Evolutionary conservation across 2,797 vertebrate species (phyloP).

Genomic region (Bucorvus abyssinicus): DNA sequence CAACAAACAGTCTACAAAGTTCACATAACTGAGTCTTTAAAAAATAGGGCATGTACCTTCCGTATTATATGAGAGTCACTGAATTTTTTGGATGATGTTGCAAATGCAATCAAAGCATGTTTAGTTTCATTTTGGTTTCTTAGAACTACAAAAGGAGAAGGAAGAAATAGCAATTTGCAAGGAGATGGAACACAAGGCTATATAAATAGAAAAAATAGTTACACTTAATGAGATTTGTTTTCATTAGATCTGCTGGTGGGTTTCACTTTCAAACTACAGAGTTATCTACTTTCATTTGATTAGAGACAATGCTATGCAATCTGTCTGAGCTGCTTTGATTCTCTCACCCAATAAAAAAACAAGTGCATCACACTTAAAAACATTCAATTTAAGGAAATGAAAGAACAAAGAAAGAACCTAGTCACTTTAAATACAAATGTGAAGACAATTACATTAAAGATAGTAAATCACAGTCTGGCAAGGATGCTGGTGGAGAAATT

Average conservation of each 20-base stretch:
- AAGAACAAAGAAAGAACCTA: constrained; percentile 41
- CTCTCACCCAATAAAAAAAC: constrained; percentile 52
- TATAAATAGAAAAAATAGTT: constrained; percentile 49
- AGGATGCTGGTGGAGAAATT: constrained; percentile 12
- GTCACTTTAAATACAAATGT: constrained; percentile 36
- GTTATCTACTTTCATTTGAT: constrained; percentile 66
- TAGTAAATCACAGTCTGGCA: constrained; percentile 28
- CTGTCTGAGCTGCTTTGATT: constrained; percentile 41
- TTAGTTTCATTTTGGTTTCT: constrained; percentile 34
- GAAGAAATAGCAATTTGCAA: constrained; percentile 29
- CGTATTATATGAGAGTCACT: neutral
- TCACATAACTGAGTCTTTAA: neutral
- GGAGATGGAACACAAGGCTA: constrained; percentile 43
- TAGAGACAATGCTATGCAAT: constrained; percentile 59
- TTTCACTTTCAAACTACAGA: constrained; percentile 59
- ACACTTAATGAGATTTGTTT: constrained; percentile 64
- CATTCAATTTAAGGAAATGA: constrained; percentile 34
- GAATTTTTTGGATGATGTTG: neutral
- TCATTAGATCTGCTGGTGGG: constrained; percentile 39
- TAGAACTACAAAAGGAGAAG: constrained; percentile 40
- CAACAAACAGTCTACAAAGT: constrained; percentile 7
- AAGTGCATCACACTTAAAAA: constrained; percentile 33
- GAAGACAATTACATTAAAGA: constrained; percentile 43
- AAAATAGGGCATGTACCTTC: neutral
- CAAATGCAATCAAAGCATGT: constrained; percentile 21